Evolutionary conservation across 2,888 invertebrate species (phyloP), one percentile per base, ranked within the genome.

Genomic region (Hesperia comma): DNA sequence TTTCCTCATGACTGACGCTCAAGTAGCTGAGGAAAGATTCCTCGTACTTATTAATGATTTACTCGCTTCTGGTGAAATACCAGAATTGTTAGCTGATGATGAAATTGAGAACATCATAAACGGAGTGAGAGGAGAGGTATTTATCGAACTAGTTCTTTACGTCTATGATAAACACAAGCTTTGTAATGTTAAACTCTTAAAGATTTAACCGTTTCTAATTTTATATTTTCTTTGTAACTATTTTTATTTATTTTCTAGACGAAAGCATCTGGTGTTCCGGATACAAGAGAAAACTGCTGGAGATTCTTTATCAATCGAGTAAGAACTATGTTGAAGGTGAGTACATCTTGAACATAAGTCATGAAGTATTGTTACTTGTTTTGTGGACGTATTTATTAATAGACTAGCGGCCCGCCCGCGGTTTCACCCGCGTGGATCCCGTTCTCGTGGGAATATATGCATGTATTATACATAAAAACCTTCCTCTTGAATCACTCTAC

Each of bases 251-350:
- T 54, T 76, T 78, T 41, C 69, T 54, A 95, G 95, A 95, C 96
- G 0, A 98, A 97, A 88, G 95, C 96, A 46, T 89, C 95, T 0
- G 98, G 98, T 0, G 92, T 97, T 67, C 93, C 95, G 63, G 99
- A 99, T 79, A 96, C 96, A 0, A 94, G 96, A 68, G 99, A 99
- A 82, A 98, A 98, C 82, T 98, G 98, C 82, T 99, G 98, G 99
- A 95, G 95, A 81, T 99, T 97, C 88, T 99, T 98, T 82, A 98
- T 99, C 74, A 97, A 98, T 74, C 95, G 97, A 77, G 98, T 98
- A 6, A 94, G 98, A 66, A 94, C 95, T 68, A 94, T 95, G 78
- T 82, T 97, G 12, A 94, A 97, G 93, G 93, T 94, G 58, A 26
- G 41, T 1, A 32, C 6, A 15, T 54, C n/a, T 54, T 37, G 0